A percentile compares a stretch with the other conserved stretches of the same genome.
These are phyloP conservation scores for Scaptomyza parva DNA, from an alignment of 2,888 invertebrate genomes.

Conservation along the genomic window DNA sequence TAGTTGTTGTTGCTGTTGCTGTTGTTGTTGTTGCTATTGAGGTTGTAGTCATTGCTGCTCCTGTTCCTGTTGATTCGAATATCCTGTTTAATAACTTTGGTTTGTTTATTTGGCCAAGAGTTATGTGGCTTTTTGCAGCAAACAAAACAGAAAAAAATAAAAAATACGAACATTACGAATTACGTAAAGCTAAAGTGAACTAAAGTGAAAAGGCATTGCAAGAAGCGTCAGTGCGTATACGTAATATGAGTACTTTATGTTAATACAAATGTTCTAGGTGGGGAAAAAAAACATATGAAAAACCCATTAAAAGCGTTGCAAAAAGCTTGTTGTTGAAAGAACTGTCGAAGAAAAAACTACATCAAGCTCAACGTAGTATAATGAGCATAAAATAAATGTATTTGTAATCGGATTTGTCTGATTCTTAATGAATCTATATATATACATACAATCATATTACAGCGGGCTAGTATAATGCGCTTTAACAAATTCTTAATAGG, in stretches of 20 bases:
- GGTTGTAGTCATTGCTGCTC: conserved; percentile 33
- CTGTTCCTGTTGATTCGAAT: conserved; percentile 70
- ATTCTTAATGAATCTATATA: not conserved
- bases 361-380: not conserved
- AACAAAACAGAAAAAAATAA: conserved; percentile 13
- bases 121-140: conserved; percentile 49
- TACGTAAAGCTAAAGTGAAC: conserved; percentile 27
- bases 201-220: not conserved
- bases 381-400: not conserved
- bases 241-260: conserved; percentile 7
- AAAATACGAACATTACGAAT: conserved; percentile 22
- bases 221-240: conserved; percentile 21
- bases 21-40: conserved; percentile 32
- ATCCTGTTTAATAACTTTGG: conserved; percentile 77
- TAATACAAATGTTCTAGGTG: conserved; percentile 1
- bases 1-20: conserved; percentile 27
- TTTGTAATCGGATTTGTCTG: not conserved
- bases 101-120: conserved; percentile 72
- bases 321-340: not conserved
- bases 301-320: not conserved
- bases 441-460: too few species aligned
- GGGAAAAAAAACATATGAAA: too few species aligned
- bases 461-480: too few species aligned
- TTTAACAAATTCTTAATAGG: too few species aligned
- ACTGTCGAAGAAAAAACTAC: not conserved